Percentiles rank a stretch among this genome's conserved stretches.
These are phyloP conservation scores for Dipus sagitta DNA, from an alignment of 2,797 vertebrate genomes.

Conservation along the genomic window DNA sequence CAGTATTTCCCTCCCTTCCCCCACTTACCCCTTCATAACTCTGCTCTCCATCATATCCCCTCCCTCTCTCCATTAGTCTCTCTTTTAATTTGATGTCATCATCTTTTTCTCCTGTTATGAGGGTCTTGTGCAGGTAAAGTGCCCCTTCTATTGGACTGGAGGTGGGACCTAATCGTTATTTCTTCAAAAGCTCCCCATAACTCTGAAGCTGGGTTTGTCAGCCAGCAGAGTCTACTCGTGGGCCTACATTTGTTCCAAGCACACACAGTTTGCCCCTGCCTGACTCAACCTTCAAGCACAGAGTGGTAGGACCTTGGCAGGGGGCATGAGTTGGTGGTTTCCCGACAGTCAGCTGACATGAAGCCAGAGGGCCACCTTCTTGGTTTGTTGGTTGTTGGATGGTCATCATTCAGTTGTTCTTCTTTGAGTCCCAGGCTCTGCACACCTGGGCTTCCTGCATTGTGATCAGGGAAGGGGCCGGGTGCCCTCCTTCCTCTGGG, in stretches of 20 bases:
- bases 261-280: background rate
- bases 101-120: too few relatives aligned
- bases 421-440: background rate
- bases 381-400: background rate
- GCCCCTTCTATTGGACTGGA: background rate
- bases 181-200: background rate
- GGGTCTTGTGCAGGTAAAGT: too few relatives aligned
- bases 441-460: background rate
- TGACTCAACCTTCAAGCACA: background rate
- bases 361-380: background rate
- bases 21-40: too few relatives aligned
- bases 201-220: background rate
- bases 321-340: background rate
- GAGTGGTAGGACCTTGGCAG: background rate
- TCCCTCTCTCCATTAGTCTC: too few relatives aligned
- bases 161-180: background rate
- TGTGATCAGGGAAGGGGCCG: background rate
- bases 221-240: rapidly evolving
- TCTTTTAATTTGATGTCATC: too few relatives aligned
- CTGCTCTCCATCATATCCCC: too few relatives aligned
- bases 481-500: too few relatives aligned
- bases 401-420: background rate
- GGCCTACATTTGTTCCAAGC: background rate
- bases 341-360: too few relatives aligned
- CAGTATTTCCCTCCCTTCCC: too few relatives aligned